Conservation (phyloP, 2,888 invertebrate species). For the Dicyrtomina minuta region DNA sequence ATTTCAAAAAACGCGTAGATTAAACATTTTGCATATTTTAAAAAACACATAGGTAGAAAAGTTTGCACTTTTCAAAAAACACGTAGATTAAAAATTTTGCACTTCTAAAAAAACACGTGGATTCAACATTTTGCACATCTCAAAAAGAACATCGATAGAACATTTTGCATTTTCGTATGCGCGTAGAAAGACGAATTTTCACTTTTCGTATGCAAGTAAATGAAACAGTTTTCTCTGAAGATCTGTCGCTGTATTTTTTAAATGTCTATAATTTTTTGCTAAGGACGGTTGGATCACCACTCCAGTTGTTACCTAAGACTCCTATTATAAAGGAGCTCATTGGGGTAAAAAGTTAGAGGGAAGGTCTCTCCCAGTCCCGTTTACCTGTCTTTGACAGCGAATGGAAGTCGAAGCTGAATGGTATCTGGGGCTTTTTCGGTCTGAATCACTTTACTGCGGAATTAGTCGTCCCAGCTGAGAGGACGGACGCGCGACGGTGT, state of each 20-base stretch:
- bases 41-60: no score
- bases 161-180: no score
- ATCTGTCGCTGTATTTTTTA: not conserved
- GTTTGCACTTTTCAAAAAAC: no score
- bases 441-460: slow-evolving; percentile 57
- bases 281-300: slow-evolving; percentile 45
- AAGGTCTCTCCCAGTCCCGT: slow-evolving; percentile 42
- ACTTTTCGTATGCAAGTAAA: no score
- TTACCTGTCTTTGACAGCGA: slow-evolving; percentile 43
- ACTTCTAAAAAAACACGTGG: no score
- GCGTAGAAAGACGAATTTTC: no score
- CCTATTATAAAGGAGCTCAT: slow-evolving; percentile 44
- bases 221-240: slow-evolving; percentile 18
- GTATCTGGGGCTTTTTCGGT: slow-evolving; percentile 53
- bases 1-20: no score
- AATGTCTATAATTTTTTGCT: slow-evolving; percentile 12
- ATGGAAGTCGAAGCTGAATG: not conserved
- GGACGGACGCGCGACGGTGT: slow-evolving; percentile 26
- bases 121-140: no score
- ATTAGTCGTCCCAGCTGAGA: slow-evolving; percentile 36
- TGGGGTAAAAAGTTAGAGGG: slow-evolving; percentile 37
- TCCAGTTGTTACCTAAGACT: slow-evolving; percentile 47
- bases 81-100: no score
- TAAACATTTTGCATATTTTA: no score
- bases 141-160: no score